These are phyloP conservation scores for Drosophila seguyi DNA, from an alignment of 1,140 invertebrate species.

Conservation along the genomic window DNA sequence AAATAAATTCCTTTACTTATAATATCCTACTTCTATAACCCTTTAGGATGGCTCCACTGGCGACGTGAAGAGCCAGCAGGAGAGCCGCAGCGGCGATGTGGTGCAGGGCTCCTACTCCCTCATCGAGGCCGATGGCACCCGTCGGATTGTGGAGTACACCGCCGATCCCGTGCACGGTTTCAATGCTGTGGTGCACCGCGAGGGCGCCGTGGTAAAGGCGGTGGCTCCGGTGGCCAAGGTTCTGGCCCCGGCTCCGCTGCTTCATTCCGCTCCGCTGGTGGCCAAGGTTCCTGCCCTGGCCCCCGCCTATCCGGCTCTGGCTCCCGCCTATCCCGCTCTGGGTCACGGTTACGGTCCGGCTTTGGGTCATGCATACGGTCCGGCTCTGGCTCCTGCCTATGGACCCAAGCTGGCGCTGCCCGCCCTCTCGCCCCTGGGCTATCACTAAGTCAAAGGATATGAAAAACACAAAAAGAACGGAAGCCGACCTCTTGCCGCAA, in stretches of 20 bases:
- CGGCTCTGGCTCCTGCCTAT: conserved; percentile 36
- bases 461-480: neutral
- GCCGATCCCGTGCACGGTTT: conserved; percentile 87
- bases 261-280: conserved; percentile 65
- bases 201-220: conserved; percentile 85
- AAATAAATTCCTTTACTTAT: neutral
- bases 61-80: conserved; percentile 87
- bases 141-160: conserved; percentile 86
- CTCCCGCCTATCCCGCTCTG: conserved; percentile 29
- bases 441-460: conserved; percentile 68
- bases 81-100: conserved; percentile 87
- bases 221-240: conserved; percentile 82
- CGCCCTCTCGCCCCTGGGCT: conserved; percentile 54
- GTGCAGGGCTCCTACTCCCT: conserved; percentile 87
- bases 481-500: conserved; percentile 57
- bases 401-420: conserved; percentile 43
- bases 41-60: conserved; percentile 86
- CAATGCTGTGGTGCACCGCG: conserved; percentile 86
- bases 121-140: conserved; percentile 87
- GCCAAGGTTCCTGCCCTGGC: conserved; percentile 56
- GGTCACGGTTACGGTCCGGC: conserved; percentile 33
- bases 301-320: conserved; percentile 34
- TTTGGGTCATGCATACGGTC: conserved; percentile 28
- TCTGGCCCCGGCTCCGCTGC: conserved; percentile 73
- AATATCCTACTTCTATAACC: too few species aligned